Base-by-base conservation (phyloP, 2,888 invertebrate species). In the Gymnocheta viridis region DNA sequence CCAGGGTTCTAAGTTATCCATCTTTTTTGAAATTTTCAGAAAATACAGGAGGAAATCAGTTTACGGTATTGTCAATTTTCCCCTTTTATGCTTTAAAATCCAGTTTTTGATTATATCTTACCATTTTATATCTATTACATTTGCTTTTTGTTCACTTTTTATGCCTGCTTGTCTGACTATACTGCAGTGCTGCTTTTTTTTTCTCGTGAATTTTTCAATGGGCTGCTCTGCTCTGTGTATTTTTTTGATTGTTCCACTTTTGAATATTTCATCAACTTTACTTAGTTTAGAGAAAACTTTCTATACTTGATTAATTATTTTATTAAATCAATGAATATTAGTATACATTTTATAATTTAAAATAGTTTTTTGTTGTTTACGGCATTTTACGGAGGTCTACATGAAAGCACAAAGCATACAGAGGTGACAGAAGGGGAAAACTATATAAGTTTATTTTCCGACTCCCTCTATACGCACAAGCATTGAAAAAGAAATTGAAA, bases 1-100 rank as follows among this genome's bases (percentile, higher is more conserved):
- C 90, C 90, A 90, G 19, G 90, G 87, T 60, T 90, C 90, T 85
- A 90, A 87, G 60, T 88, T 87, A 62, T 90, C 90, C 89, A 90
- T 90, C 14, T 60, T 58, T 49, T 64, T 9, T 19, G 6, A 38
- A 12, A 51, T 49, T 47, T 51, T 73, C 7, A 32, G 38, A 27
- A 79, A 62, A 29, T 41, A 38, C 60, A 29, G n/a, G 5, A 60
- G n/a, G 27, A 58, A 60, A 77, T 77, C 60, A 27, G 14, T 19
- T 44, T 62, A 14, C 17, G 14, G 4, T 49, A 27, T 38, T 60
- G 12, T 56, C 19, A 29, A 54, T 38, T 69, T 49, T 12, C 35
- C n/a, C 32, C 38, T 77, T 49, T 27, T 49, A 32, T 19, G 22
- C 27, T 22, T 38, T 60, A n/a, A 80, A 78, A 74, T 56, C 76